Conservation (phyloP, 2,113 vertebrate species). For the Taurulus bubalis region DNA sequence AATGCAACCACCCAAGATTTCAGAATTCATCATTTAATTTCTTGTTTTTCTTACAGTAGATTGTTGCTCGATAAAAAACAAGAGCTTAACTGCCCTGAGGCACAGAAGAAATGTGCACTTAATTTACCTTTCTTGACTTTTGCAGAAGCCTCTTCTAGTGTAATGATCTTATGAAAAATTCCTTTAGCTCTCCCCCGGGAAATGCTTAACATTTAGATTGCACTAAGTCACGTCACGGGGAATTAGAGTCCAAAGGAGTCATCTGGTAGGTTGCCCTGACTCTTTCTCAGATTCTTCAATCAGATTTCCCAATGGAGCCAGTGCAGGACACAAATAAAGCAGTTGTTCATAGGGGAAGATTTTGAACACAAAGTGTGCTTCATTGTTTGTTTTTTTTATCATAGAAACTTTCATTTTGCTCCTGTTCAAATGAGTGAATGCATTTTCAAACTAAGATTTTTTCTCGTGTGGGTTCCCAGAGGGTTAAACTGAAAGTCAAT, state of each 20-base stretch:
- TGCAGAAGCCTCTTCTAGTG: slow-evolving; percentile 6
- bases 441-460: slow-evolving; percentile 36
- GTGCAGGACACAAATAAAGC: slow-evolving; percentile 7
- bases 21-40: neutral
- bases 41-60: neutral
- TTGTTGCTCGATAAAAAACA: neutral
- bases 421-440: slow-evolving; percentile 28
- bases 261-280: slow-evolving; percentile 25
- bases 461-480: slow-evolving; percentile 44
- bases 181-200: slow-evolving; percentile 15
- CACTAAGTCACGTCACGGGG: slow-evolving; percentile 30
- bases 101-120: neutral
- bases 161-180: slow-evolving; percentile 31
- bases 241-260: slow-evolving; percentile 33
- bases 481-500: slow-evolving; percentile 70
- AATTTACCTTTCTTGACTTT: slow-evolving; percentile 21
- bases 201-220: slow-evolving; percentile 37
- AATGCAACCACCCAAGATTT: neutral
- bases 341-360: slow-evolving; percentile 17
- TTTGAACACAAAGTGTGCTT: slow-evolving; percentile 8
- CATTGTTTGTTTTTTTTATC: slow-evolving; percentile 4
- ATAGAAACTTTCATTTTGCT: slow-evolving; percentile 11
- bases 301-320: slow-evolving; percentile 10
- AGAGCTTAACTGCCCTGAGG: neutral
- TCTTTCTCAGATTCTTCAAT: slow-evolving; percentile 13